Base-by-base conservation (phyloP, 2,888 invertebrate genomes). In the Dermolepida albohirtum region DNA sequence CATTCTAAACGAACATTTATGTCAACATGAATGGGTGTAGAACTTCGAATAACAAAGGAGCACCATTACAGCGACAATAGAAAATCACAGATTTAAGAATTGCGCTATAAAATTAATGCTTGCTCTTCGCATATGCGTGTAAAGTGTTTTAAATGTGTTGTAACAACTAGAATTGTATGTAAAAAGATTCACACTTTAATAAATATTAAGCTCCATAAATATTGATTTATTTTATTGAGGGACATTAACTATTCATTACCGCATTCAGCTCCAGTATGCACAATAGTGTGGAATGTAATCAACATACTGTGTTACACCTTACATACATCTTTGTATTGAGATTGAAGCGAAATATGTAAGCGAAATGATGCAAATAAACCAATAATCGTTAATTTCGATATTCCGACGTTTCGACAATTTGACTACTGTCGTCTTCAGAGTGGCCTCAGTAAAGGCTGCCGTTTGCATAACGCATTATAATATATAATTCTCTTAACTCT, bases 181-280 rank as follows among this genome's bases (percentile, higher is more conserved):
- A 57, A 57, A 41, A 57, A 57, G 41, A 43, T 57, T 57, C 43
- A 14, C 57, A 57, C 57, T 39, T 57, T 40, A 55, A 17, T 41
- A 41, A 55, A 22, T 5, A 5, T 10, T 41, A 41, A 55, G 41
- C 41, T 55, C 22, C 43, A 43, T 57, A 57, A 27, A 43, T 43
- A 57, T 57, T 43, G 43, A 57, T 57, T 57, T 43, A 52, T 52
- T 52, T 52, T 52, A 57, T 27, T 57, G 27, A 43, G 8, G 43
- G n/a, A 41, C 57, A 39, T 57, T 57, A 57, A 22, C n/a, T 41
- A 16, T 43, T 40, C 17, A 22, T 22, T 22, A 17, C 49, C 11
- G 16, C 49, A n/a, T n/a, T n/a, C n/a, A n/a, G 22, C 11, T 49
- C 11, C 8, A 2, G 17, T 49, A 22, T 22, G 17, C 7, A 22